These are phyloP conservation scores for Corythornis madagascariensis DNA, from an alignment of 2,113 vertebrate species.

Conservation along the genomic window DNA sequence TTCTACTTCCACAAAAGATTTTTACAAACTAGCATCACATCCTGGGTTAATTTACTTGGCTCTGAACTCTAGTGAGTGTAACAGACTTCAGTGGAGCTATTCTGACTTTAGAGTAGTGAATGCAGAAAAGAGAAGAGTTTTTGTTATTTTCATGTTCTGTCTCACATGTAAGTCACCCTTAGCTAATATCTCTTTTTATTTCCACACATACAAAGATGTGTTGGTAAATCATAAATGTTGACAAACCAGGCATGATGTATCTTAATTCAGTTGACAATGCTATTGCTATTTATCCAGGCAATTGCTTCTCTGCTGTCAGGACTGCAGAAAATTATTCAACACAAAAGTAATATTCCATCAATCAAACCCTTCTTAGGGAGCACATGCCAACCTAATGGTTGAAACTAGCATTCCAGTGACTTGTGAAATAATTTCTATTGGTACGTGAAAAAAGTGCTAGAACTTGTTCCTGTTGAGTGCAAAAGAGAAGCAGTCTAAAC, in stretches of 20 bases:
- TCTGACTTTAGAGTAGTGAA: not conserved
- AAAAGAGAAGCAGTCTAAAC: not conserved
- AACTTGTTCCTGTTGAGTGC: not conserved
- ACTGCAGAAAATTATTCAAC: constrained; percentile 29
- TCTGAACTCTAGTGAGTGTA: not conserved
- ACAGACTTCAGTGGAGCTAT: not conserved
- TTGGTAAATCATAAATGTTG: constrained; percentile 17
- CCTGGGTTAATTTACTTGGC: not conserved
- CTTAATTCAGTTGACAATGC: constrained; percentile 1
- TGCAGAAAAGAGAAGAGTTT: not conserved
- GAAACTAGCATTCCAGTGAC: not conserved
- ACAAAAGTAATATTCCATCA: constrained; percentile 26
- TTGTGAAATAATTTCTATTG: constrained; percentile 27
- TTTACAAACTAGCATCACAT: not conserved
- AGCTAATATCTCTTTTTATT: not conserved
- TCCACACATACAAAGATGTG: not conserved
- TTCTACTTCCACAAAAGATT: not conserved
- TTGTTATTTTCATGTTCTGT: not conserved
- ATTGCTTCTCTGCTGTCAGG: constrained; percentile 1
- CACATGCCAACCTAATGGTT: not conserved
- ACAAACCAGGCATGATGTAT: not conserved
- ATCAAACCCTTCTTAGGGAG: not conserved
- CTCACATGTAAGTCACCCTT: not conserved
- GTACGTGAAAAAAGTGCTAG: not conserved
- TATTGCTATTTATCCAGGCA: not conserved